These are phyloP conservation scores for Benthosema pterotum DNA, from an alignment of 2,797 vertebrate genomes.

Conservation along the genomic window DNA sequence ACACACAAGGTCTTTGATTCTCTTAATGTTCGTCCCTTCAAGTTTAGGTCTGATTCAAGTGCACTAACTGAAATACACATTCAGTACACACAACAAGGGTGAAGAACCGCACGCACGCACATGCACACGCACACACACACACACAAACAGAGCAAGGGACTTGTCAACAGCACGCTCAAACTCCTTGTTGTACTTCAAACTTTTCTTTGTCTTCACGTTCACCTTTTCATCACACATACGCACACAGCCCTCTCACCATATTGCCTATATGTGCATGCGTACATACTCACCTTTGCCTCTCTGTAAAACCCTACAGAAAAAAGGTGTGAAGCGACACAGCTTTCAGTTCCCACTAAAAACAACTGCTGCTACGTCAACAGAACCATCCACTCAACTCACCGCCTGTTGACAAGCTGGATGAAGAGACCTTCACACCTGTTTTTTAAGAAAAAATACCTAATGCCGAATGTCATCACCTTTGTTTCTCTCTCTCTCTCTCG, in stretches of 20 bases:
- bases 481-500: constrained; percentile 67
- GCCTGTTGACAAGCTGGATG: constrained; percentile 34
- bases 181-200: background rate
- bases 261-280: constrained; percentile 12
- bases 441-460: constrained; percentile 36
- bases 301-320: constrained; percentile 28
- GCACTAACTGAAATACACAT: background rate
- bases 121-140: constrained; percentile 4
- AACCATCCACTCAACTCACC: constrained; percentile 31
- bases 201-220: constrained; percentile 14
- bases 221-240: background rate
- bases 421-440: constrained; percentile 36
- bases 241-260: constrained; percentile 27
- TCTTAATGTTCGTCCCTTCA: too few species aligned
- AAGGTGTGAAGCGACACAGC: constrained; percentile 38
- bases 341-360: constrained; percentile 34
- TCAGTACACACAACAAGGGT: background rate
- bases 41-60: too few species aligned
- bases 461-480: constrained; percentile 75
- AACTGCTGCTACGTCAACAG: constrained; percentile 33
- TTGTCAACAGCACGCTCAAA: background rate
- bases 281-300: constrained; percentile 39
- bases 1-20: too few species aligned
- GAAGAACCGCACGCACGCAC: background rate
- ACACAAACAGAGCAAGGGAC: background rate